Evolutionary conservation across 2,888 invertebrate genomes (phyloP).

Genomic region (Caenorhabditis sp.): DNA sequence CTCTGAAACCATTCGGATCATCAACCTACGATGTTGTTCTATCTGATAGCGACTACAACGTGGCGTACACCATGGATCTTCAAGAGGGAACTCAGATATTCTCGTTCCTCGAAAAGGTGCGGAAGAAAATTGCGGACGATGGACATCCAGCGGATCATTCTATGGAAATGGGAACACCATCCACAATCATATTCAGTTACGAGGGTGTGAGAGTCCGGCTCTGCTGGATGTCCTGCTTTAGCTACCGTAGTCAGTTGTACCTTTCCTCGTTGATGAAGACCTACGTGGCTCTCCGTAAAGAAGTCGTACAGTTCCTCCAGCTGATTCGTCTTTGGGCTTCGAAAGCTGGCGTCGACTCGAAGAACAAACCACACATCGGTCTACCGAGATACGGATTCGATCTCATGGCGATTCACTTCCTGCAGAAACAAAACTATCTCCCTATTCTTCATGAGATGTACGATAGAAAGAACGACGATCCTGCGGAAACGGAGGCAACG

Average conservation of each 20-base stretch:
- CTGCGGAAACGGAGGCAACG: not conserved
- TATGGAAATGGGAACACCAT: constrained; percentile 33
- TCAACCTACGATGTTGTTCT: constrained; percentile 29
- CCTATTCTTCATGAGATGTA: constrained; percentile 84
- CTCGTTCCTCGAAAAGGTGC: constrained; percentile 34
- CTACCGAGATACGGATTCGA: constrained; percentile 85
- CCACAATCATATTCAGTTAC: constrained; percentile 28
- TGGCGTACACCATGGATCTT: constrained; percentile 33
- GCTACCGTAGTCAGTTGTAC: constrained; percentile 6
- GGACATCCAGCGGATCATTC: constrained; percentile 39
- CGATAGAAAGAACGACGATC: not conserved
- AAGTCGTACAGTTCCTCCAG: constrained; percentile 80
- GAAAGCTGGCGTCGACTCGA: constrained; percentile 78
- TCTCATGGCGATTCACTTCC: constrained; percentile 85
- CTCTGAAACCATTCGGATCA: constrained; percentile 48
- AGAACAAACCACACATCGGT: constrained; percentile 85
- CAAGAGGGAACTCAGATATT: not conserved
- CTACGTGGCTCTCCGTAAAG: constrained; percentile 43
- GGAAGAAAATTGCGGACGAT: constrained; percentile 30
- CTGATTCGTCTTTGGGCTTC: constrained; percentile 84
- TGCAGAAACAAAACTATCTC: constrained; percentile 85
- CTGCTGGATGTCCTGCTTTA: constrained; percentile 29
- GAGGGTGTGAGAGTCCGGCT: constrained; percentile 31
- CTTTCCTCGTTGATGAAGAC: constrained; percentile 44
- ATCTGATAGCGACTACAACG: constrained; percentile 52